Conservation (phyloP, 2,797 vertebrate genomes). For the Synanceia verrucosa region DNA sequence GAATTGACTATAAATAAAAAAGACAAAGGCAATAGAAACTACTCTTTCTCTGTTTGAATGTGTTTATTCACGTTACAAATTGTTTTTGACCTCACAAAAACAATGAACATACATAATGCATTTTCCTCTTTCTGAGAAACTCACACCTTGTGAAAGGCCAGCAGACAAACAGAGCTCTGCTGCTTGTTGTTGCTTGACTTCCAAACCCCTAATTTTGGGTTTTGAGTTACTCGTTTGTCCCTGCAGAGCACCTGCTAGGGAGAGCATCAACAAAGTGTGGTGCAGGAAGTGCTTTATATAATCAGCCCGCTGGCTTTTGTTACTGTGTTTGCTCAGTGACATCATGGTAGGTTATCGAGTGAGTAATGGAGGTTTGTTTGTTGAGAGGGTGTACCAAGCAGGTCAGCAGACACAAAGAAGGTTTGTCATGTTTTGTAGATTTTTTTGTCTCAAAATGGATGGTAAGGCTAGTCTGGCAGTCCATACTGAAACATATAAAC, state of each 20-base stretch:
- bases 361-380: slow-evolving; percentile 63
- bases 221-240: slow-evolving; percentile 56
- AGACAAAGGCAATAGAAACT: background rate
- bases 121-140: slow-evolving; percentile 8
- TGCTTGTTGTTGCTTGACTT: slow-evolving; percentile 45
- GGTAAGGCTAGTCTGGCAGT: background rate
- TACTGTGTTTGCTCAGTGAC: slow-evolving; percentile 59
- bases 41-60: background rate
- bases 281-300: slow-evolving; percentile 49
- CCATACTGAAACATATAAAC: background rate
- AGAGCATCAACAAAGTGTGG: slow-evolving; percentile 26
- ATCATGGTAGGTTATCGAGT: slow-evolving; percentile 45
- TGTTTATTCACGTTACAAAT: slow-evolving; percentile 47
- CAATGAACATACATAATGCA: slow-evolving; percentile 24
- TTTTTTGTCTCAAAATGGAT: background rate
- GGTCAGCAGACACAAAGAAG: slow-evolving; percentile 22
- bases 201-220: slow-evolving; percentile 47
- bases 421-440: background rate
- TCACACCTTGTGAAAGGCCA: background rate
- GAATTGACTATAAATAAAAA: background rate
- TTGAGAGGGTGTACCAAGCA: slow-evolving; percentile 21
- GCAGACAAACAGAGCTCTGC: slow-evolving; percentile 16
- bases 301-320: slow-evolving; percentile 44
- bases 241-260: slow-evolving; percentile 37
- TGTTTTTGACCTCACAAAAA: too few relatives aligned